Evolutionary conservation across 2,888 invertebrate species (phyloP).

Genomic region (Sminthurinus aureus): DNA sequence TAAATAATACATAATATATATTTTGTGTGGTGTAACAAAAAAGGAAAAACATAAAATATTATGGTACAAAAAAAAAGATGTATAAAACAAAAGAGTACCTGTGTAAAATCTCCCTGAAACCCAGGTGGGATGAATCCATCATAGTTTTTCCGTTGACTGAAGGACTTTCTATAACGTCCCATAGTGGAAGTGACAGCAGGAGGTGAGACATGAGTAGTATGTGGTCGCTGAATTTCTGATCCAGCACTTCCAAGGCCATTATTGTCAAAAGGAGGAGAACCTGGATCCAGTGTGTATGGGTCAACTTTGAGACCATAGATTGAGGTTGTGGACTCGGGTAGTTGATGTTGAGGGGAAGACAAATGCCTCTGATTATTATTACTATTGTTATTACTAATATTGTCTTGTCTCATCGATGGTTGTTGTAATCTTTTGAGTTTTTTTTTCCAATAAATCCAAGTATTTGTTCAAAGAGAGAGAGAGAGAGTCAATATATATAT

Average conservation of each 20-base stretch:
- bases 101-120: slow-evolving; percentile 30
- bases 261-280: slow-evolving; percentile 55
- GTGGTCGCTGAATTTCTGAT: slow-evolving; percentile 54
- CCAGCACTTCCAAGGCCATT: slow-evolving; percentile 41
- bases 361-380: slow-evolving; percentile 42
- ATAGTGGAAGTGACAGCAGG: slow-evolving; percentile 58
- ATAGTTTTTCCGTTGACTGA: slow-evolving; percentile 43
- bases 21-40: background rate
- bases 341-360: slow-evolving; percentile 52
- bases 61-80: background rate
- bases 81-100: slow-evolving; percentile 6
- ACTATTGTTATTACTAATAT: slow-evolving; percentile 40
- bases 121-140: slow-evolving; percentile 34
- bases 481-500: no score
- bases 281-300: slow-evolving; percentile 56
- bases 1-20: background rate
- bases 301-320: slow-evolving; percentile 59
- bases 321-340: slow-evolving; percentile 59
- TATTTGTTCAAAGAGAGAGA: background rate
- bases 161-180: slow-evolving; percentile 44
- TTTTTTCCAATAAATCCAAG: background rate
- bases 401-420: slow-evolving; percentile 42
- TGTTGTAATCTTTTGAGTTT: slow-evolving; percentile 56
- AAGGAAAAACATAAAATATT: background rate
- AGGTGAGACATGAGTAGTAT: slow-evolving; percentile 58